Conservation (phyloP, 2,113 vertebrate species). For the Prochilodus magdalenae region DNA sequence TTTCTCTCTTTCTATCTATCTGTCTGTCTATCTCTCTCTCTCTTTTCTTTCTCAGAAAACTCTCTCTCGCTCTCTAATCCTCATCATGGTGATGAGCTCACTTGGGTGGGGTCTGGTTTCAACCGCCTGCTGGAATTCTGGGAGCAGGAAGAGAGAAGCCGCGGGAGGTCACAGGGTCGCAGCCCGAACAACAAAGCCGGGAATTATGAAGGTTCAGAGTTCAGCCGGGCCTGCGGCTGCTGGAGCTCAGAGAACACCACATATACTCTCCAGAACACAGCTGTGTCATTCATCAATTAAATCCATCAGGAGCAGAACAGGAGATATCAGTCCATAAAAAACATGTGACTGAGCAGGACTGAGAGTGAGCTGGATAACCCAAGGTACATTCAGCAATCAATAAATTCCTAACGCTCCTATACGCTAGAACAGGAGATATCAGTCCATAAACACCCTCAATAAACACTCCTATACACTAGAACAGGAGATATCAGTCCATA, state of each 20-base stretch:
- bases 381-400: too few species aligned
- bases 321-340: too few species aligned
- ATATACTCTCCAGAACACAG: neutral
- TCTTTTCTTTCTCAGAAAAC: slow-evolving; percentile 24
- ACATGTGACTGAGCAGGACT: neutral
- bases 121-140: slow-evolving; percentile 69
- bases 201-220: slow-evolving; percentile 68
- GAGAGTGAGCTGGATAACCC: too few species aligned
- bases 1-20: slow-evolving; percentile 48
- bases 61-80: slow-evolving; percentile 50
- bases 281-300: too few species aligned
- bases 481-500: too few species aligned
- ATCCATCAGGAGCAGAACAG: neutral
- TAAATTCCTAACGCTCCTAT: too few species aligned
- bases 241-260: slow-evolving; percentile 22
- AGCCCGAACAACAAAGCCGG: slow-evolving; percentile 43
- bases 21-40: slow-evolving; percentile 42
- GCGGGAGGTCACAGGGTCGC: slow-evolving; percentile 28
- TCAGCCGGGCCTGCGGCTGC: slow-evolving; percentile 62
- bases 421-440: too few species aligned
- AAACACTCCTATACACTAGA: too few species aligned
- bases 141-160: slow-evolving; percentile 66
- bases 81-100: slow-evolving; percentile 73
- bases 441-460: too few species aligned
- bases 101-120: slow-evolving; percentile 68